Conservation (phyloP, 1,140 invertebrate species). For the fruit fly (Drosophila melanogaster) region Release_6_plus_ISO1_MT NC_004354.4:14207501-14208000, state of each 20-base stretch:
- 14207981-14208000: neutral
- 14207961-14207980: slow-evolving; percentile 11
- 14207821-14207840: slow-evolving; percentile 4
- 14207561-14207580: no score
- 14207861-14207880: neutral
- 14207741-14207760: neutral
- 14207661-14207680: no score
- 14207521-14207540: neutral
- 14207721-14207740: no score
- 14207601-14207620: no score
- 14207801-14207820: neutral
- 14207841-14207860: slow-evolving; percentile 10
- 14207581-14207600: no score
- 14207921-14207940: slow-evolving; percentile 1
- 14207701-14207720: no score
- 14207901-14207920: neutral
- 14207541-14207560: neutral
- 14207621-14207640: no score
- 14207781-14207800: neutral
- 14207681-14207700: no score
- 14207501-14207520: slow-evolving; percentile 5
- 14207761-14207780: neutral
- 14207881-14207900: no score
- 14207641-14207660: no score
- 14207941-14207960: slow-evolving; percentile 7